Conservation (phyloP, 2,888 invertebrate genomes). For the Apamea monoglypha region DNA sequence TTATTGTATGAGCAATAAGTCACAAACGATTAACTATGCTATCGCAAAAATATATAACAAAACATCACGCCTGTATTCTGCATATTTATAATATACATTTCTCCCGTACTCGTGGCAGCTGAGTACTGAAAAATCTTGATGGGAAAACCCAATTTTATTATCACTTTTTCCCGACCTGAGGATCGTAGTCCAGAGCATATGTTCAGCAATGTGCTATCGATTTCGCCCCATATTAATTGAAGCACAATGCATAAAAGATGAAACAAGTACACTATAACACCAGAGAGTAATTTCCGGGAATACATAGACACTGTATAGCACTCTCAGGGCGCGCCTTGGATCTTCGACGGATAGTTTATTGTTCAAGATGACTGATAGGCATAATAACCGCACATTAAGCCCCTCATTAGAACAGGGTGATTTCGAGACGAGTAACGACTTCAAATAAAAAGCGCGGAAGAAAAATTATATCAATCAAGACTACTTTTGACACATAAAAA, state of each 20-base stretch:
- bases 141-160: background rate
- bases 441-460: conserved; percentile 30
- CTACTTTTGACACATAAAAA: conserved; percentile 41
- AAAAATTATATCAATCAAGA: conserved; percentile 37
- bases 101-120: background rate
- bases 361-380: conserved; percentile 65
- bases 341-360: conserved; percentile 51
- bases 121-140: background rate
- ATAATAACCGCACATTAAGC: conserved; percentile 64
- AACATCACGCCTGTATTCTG: too few relatives aligned
- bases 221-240: background rate
- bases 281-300: conserved; percentile 22
- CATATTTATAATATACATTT: background rate
- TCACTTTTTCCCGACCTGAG: too few relatives aligned
- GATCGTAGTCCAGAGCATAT: background rate
- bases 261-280: background rate
- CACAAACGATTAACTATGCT: background rate
- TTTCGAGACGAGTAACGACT: conserved; percentile 33
- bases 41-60: background rate
- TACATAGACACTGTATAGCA: conserved; percentile 1
- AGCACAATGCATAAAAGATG: background rate
- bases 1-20: background rate
- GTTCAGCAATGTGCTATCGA: background rate
- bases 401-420: conserved; percentile 56
- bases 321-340: conserved; percentile 17